Percentiles rank a stretch among this genome's conserved stretches.
Conservation (phyloP, 2,888 invertebrate genomes). For the Eledona agricola region DNA sequence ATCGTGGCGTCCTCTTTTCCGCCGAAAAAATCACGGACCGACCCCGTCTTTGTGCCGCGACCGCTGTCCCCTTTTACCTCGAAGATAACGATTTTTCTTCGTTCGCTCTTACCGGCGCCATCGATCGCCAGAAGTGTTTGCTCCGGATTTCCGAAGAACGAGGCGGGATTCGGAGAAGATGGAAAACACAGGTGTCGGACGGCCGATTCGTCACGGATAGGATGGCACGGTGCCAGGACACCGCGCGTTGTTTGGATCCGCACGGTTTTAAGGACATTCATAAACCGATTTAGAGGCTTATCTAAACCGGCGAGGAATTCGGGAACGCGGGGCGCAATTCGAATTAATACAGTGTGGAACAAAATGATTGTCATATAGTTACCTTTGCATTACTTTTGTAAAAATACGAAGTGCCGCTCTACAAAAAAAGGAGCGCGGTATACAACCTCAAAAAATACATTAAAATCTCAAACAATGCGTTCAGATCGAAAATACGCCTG, state of each 20-base stretch:
- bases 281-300: constrained; percentile 27
- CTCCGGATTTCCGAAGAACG: constrained; percentile 1
- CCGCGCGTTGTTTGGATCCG: constrained; percentile 28
- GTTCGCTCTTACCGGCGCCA: no score
- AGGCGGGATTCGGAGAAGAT: constrained; percentile 5
- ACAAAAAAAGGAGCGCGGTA: no score
- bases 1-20: neutral
- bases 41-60: neutral
- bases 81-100: constrained; percentile 23
- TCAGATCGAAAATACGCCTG: no score
- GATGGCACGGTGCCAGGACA: constrained; percentile 27
- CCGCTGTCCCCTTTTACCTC: constrained; percentile 1
- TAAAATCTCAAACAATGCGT: no score
- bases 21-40: neutral
- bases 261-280: constrained; percentile 28
- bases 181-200: constrained; percentile 30
- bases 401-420: no score
- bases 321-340: constrained; percentile 5
- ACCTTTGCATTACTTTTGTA: no score
- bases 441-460: no score
- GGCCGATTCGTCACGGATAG: constrained; percentile 16
- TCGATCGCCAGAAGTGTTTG: no score
- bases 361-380: no score
- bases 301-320: constrained; percentile 20
- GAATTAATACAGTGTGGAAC: no score